Conservation (phyloP, 2,797 vertebrate species). For the Silurus lanzhouensis region DNA sequence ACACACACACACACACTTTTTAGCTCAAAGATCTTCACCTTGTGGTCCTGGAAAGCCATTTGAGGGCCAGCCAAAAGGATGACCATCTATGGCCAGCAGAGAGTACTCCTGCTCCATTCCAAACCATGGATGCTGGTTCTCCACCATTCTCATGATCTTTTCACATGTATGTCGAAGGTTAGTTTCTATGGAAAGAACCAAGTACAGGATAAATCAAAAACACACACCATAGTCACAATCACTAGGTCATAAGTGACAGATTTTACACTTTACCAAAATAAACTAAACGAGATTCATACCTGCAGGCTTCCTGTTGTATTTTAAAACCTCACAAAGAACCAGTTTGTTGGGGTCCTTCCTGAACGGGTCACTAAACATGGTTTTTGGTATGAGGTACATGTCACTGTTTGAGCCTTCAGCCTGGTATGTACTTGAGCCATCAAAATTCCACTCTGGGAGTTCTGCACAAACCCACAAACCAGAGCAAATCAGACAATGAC, state of each 20-base stretch:
- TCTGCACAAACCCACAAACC: conserved; percentile 69
- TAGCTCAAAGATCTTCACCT: conserved; percentile 70
- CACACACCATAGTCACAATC: neutral
- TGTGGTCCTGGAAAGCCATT: conserved; percentile 97
- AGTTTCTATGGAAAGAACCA: conserved; percentile 74
- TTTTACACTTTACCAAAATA: neutral
- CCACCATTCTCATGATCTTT: conserved; percentile 90
- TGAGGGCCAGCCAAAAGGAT: conserved; percentile 96
- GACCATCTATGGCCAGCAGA: conserved; percentile 89
- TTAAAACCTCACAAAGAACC: conserved; percentile 93
- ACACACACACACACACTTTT: too few species aligned
- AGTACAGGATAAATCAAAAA: neutral
- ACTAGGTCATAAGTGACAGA: neutral
- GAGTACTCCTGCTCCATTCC: conserved; percentile 99
- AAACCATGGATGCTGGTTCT: conserved; percentile 90
- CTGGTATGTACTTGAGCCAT: conserved; percentile 95
- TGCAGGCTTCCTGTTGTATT: conserved; percentile 93
- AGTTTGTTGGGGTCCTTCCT: conserved; percentile 96
- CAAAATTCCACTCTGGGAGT: conserved; percentile 96
- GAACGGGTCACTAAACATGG: conserved; percentile 96
- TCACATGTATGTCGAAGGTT: conserved; percentile 87
- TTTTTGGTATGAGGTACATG: conserved; percentile 90
- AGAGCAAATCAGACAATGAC: neutral
- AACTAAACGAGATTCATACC: conserved; percentile 68
- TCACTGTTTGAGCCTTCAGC: conserved; percentile 97